These are phyloP conservation scores for Paratrypauchen microcephalus DNA, from an alignment of 2,797 vertebrate species.

Conservation along the genomic window DNA sequence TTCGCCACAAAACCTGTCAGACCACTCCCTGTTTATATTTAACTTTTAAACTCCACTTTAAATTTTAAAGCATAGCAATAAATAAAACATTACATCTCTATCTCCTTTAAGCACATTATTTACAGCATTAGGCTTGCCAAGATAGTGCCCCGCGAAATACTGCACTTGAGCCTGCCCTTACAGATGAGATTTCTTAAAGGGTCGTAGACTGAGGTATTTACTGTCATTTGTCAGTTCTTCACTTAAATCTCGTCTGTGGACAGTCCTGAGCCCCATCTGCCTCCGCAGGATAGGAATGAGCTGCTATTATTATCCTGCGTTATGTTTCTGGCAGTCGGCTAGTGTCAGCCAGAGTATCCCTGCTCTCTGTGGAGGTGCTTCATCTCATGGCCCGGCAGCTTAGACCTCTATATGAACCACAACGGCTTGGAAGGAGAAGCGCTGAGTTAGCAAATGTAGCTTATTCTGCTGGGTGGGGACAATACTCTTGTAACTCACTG, in stretches of 20 bases:
- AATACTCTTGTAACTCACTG: constrained; percentile 30
- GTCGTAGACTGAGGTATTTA: constrained; percentile 33
- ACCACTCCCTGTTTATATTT: too few species aligned
- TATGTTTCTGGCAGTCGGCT: constrained; percentile 59
- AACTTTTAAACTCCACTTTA: background rate
- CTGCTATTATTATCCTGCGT: constrained; percentile 64
- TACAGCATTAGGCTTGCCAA: constrained; percentile 46
- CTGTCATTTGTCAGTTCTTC: constrained; percentile 56
- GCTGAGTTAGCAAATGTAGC: constrained; percentile 63
- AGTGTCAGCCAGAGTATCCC: constrained; percentile 55
- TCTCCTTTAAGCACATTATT: constrained; percentile 33
- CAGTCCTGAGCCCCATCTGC: constrained; percentile 36
- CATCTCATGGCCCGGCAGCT: constrained; percentile 60
- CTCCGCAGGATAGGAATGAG: constrained; percentile 45
- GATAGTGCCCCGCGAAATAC: constrained; percentile 33
- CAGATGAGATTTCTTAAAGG: constrained; percentile 34
- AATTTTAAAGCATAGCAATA: constrained; percentile 5
- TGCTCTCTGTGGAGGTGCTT: constrained; percentile 66
- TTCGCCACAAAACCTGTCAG: too few species aligned
- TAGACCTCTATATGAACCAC: constrained; percentile 71
- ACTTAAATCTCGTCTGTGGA: constrained; percentile 48
- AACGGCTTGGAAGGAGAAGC: constrained; percentile 63
- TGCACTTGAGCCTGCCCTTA: constrained; percentile 19
- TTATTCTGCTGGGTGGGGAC: constrained; percentile 59
- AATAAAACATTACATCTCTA: constrained; percentile 20